Evolutionary conservation across 2,888 invertebrate species (phyloP).

Genomic region (Lycocerus yunnanus): DNA sequence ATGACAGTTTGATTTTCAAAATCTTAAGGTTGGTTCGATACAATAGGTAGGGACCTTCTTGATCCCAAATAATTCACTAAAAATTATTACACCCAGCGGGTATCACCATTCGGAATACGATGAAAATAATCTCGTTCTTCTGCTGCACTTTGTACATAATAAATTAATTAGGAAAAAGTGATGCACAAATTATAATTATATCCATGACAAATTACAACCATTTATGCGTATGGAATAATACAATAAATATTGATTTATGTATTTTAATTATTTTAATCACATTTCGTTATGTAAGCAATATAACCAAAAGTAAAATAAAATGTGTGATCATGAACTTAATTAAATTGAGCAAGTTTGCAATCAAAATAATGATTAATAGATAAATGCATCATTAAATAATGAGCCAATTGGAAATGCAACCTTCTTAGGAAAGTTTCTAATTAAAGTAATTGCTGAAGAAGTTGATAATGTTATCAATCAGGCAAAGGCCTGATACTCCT

Average conservation of each 20-base stretch:
- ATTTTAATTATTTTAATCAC: not conserved
- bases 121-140: not conserved
- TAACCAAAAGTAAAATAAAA: not conserved
- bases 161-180: too few relatives aligned
- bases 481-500: too few relatives aligned
- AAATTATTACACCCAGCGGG: too few relatives aligned
- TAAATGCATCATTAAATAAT: not conserved
- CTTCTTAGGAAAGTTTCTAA: not conserved
- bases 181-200: too few relatives aligned
- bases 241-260: not conserved
- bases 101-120: not conserved
- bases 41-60: not conserved
- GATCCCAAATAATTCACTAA: too few relatives aligned
- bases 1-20: not conserved
- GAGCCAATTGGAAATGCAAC: not conserved
- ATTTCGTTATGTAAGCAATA: not conserved
- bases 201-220: too few relatives aligned
- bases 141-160: too few relatives aligned
- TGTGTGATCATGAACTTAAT: not conserved
- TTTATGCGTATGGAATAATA: not conserved
- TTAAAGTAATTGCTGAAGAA: not conserved
- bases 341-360: not conserved
- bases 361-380: not conserved
- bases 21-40: not conserved
- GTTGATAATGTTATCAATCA: too few relatives aligned